Percentiles rank a stretch among this genome's conserved stretches.
These are phyloP conservation scores for Dryoscopus gambensis DNA, from an alignment of 2,113 vertebrate species.

Conservation along the genomic window DNA sequence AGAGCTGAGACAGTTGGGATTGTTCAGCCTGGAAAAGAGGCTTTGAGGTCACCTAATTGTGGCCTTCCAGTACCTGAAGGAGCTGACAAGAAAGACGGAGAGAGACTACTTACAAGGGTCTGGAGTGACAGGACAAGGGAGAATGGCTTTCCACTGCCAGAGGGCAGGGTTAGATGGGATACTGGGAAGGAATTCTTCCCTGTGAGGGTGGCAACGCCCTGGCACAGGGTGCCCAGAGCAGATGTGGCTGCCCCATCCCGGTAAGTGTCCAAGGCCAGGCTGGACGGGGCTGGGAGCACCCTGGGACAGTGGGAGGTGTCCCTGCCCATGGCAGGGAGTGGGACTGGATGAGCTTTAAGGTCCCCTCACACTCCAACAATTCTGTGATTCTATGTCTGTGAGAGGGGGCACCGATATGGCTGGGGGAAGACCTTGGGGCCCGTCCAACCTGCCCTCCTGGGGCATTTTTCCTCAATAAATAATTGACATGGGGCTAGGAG, in stretches of 20 bases:
- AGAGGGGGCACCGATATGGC: neutral
- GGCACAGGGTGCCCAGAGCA: neutral
- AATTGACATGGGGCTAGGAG: neutral
- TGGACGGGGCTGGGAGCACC: fast-evolving
- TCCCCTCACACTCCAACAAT: neutral
- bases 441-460: neutral
- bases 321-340: neutral
- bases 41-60: neutral
- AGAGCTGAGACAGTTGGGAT: neutral
- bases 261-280: fast-evolving
- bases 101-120: neutral
- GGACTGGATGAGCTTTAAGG: neutral
- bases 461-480: neutral
- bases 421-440: neutral
- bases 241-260: neutral
- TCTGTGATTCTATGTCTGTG: neutral
- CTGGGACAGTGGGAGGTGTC: neutral
- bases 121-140: neutral
- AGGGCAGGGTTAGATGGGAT: neutral
- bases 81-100: neutral
- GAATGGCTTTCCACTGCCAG: neutral
- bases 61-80: neutral
- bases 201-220: neutral
- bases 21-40: neutral
- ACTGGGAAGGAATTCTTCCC: neutral